A percentile compares a stretch with the other conserved stretches of the same genome.
Evolutionary conservation across 2,797 vertebrate genomes (phyloP).

Genomic region (Sebastes matsubarae): DNA sequence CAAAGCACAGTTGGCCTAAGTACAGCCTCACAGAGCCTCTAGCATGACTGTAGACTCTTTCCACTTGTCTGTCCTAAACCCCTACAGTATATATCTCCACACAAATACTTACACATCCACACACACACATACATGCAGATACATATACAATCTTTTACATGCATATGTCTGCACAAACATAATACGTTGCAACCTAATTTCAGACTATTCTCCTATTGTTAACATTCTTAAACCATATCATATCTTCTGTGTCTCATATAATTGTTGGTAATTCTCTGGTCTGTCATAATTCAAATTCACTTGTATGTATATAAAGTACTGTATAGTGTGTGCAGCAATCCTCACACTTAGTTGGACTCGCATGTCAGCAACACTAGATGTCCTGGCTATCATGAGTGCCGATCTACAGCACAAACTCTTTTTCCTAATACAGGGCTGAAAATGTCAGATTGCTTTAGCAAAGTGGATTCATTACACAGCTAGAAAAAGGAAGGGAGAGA

Average conservation of each 20-base stretch:
- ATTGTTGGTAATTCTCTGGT: neutral
- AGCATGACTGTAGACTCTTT: neutral
- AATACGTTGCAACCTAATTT: neutral
- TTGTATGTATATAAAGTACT: neutral
- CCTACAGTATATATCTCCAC: neutral
- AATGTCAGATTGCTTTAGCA: slow-evolving; percentile 32
- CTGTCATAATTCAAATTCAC: neutral
- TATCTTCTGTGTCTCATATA: neutral
- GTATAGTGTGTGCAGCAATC: neutral
- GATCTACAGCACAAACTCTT: slow-evolving; percentile 17
- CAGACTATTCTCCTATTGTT: neutral
- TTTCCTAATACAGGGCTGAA: neutral
- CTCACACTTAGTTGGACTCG: neutral
- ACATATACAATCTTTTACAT: neutral
- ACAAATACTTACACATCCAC: neutral
- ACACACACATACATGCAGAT: neutral
- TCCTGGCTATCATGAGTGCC: neutral
- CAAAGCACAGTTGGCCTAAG: too few relatives aligned
- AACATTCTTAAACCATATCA: neutral
- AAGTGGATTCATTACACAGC: slow-evolving; percentile 22
- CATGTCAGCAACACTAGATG: neutral
- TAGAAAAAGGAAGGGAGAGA: neutral
- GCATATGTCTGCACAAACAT: neutral
- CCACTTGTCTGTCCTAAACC: neutral
- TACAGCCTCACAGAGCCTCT: too few relatives aligned